These are phyloP conservation scores for Lerista edwardsae DNA, from an alignment of 2,797 vertebrate genomes.

Conservation along the genomic window DNA sequence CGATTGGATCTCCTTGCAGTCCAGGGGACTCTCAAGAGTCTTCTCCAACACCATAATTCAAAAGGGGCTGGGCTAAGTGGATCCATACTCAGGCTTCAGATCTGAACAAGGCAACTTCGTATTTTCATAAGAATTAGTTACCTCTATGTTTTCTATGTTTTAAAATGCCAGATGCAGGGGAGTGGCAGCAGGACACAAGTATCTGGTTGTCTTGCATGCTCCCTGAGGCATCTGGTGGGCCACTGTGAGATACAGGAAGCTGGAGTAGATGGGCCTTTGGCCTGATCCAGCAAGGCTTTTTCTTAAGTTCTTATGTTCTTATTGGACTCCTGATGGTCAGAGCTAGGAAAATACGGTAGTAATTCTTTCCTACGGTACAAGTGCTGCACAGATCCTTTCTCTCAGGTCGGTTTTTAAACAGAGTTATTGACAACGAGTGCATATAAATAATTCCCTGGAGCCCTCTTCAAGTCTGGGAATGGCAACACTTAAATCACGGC, in stretches of 20 bases:
- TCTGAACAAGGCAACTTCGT: background rate
- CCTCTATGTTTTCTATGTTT: background rate
- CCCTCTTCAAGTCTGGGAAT: background rate
- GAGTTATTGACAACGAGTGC: background rate
- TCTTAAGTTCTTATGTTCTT: no score
- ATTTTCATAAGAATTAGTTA: background rate
- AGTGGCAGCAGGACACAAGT: no score
- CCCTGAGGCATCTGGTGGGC: no score
- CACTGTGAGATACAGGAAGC: no score
- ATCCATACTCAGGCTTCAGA: background rate
- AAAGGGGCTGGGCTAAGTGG: background rate
- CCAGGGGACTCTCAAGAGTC: no score
- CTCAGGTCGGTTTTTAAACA: slow-evolving; percentile 19
- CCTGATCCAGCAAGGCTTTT: no score
- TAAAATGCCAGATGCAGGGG: no score
- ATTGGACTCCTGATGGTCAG: background rate
- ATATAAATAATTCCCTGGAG: background rate
- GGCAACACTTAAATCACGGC: slow-evolving; percentile 17
- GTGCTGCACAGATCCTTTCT: background rate
- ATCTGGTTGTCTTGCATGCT: no score
- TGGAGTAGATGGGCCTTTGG: no score
- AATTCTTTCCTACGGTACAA: background rate
- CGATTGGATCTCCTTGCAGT: no score
- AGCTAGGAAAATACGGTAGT: background rate
- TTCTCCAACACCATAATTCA: no score